Base-by-base conservation (phyloP, 1,140 invertebrate genomes). In the Ectropis grisescens region DNA sequence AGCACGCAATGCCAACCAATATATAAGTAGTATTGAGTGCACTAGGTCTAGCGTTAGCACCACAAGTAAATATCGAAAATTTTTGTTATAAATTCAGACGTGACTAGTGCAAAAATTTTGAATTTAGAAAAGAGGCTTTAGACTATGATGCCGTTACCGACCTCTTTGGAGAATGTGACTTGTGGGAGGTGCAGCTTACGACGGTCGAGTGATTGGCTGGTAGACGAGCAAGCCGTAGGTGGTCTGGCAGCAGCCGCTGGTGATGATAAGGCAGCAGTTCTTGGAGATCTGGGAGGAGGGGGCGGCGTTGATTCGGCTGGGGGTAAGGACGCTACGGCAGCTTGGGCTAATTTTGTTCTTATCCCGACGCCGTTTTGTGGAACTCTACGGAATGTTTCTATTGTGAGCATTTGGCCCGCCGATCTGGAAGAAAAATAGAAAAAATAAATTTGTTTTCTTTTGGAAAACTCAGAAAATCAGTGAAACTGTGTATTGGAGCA, bases 121-220 rank as follows among this genome's bases (percentile, higher is more conserved):
- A 38, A 34, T 33, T 25, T 19, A 28, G 27, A 34, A 23, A 33
- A 7, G 11, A 25, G 9, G 22, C 13, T 10, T 71, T 70, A 89
- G 43, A 89, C 87, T 50, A 89, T 85, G 39, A 89, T 86, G 29
- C 87, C 87, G 47, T 84, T 89, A 91, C 90, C 90, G 84, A 92
- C 90, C 91, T 93, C 92, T 70, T 90, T 88, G 61, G 86, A 93
- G 82, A 93, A 93, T 15, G 91, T 91, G 58, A 94, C 90, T 82
- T 92, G 90, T 9, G 90, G 91, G 41, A 92, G 83, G 48, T 90
- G 87, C 9, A 90, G 71, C 41, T 88, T 84, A 60, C 86, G 80
- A 52, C 88, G 82, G 47, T 72, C 72, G 2, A 71, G 47, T 1
- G 64, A 75, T 35, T 69, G 65, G 50, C 71, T 72, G 41, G 74